A percentile compares a stretch with the other conserved stretches of the same genome.
These are phyloP conservation scores for Pemphigus obesinymphae DNA, from an alignment of 1,140 invertebrate species.

Conservation along the genomic window DNA sequence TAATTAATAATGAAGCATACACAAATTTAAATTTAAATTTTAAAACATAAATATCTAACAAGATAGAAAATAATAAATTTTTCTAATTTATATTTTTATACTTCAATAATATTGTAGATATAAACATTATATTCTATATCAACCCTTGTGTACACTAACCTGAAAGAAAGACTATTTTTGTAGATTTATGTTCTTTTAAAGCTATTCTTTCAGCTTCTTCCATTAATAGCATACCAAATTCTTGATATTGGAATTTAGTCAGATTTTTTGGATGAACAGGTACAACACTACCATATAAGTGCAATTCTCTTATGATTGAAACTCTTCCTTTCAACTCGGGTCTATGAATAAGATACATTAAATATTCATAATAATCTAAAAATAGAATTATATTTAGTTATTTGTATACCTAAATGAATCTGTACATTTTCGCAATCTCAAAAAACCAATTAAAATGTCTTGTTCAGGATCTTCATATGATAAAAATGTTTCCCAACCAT, in stretches of 20 bases:
- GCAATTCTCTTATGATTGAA: conserved; percentile 93
- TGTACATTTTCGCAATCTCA: conserved; percentile 90
- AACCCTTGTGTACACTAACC: too few species aligned
- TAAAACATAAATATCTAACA: too few species aligned
- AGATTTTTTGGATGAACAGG: conserved; percentile 91
- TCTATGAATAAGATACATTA: conserved; percentile 52
- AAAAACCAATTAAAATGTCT: conserved; percentile 92
- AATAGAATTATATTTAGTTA: too few species aligned
- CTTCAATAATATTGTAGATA: too few species aligned
- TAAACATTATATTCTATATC: too few species aligned
- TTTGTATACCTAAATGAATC: conserved; percentile 78
- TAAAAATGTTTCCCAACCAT: conserved; percentile 98
- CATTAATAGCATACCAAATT: conserved; percentile 95
- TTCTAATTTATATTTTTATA: too few species aligned
- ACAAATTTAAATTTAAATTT: too few species aligned
- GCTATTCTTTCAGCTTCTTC: conserved; percentile 98
- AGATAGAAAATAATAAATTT: too few species aligned
- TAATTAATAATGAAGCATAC: too few species aligned
- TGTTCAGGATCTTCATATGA: conserved; percentile 97
- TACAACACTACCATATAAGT: conserved; percentile 97
- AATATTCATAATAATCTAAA: background rate
- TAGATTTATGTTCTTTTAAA: conserved; percentile 85
- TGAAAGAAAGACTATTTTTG: conserved; percentile 95
- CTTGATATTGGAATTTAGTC: conserved; percentile 97
- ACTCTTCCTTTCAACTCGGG: conserved; percentile 73